Evolutionary conservation across 2,797 vertebrate species (phyloP), one percentile per base, ranked within the genome.

Genomic region (Urocyon cinereoargenteus): DNA sequence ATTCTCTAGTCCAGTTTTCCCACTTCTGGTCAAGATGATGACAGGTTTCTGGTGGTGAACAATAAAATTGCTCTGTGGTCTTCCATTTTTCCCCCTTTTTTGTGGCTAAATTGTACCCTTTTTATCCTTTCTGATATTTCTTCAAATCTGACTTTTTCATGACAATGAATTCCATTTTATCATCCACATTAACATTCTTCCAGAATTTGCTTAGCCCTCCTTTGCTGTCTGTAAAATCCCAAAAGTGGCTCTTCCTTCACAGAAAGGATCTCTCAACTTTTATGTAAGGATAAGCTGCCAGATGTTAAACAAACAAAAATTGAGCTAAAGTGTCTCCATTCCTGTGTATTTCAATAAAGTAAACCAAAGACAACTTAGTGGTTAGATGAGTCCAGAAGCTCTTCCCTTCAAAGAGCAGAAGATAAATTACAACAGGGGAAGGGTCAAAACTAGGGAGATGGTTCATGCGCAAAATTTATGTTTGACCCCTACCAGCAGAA

Each of bases 271-370:
- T 51, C 40, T 62, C 10, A 59, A 14, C 15, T 51, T 94, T 84
- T 95, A 31, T 22, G 31, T 78, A 28, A 75, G 26, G 34, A 61
- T 72, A 34, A 94, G 34, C 53, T 86, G 55, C 40, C 51, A 90
- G 57, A 68, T 34, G 24, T 55, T 86, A 40, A 53, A 2, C 40
- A 70, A 64, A 79, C n/a, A 62, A 77, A 82, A 94, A 66, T 13
- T 70, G 36, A 87, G 62, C 24, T 40, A 49, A 1, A 2, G 6
- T 31, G 3, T 14, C 70, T 62, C 19, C 28, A 81, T 40, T 64
- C 13, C 3, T 90, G 49, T 2, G 85, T 31, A 95, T 96, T 94
- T 90, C 51, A 90, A 64, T 73, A 66, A 92, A 90, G n/a, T 55
- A 90, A 95, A 62, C 40, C 28, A 55, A 93, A 88, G 77, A 55